Evolutionary conservation across 2,888 invertebrate species (phyloP), one percentile per base, ranked within the genome.

Genomic region (Ctena decussata): DNA sequence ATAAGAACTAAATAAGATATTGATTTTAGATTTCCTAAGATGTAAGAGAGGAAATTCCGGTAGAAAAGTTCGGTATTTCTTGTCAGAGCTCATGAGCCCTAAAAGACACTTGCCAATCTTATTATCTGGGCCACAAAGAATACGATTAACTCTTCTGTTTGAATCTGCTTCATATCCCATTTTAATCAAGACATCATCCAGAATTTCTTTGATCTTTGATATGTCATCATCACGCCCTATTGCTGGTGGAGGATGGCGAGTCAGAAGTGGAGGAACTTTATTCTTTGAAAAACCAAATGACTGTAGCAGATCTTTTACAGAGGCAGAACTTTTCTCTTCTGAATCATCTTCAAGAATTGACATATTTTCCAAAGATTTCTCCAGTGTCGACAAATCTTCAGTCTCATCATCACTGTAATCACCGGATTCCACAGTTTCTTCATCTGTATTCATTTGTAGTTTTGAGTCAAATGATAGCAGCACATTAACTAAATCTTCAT

Each of bases 181-280:
- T 65, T 82, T 86, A 5, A 83, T 30, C 3, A 86, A 27, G 24
- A 83, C 73, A 65, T 80, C 82, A 86, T 85, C 86, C 0, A 86
- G 70, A n/a, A 80, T 77, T 77, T 88, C 78, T 73, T 39, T 75
- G 6, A 84, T 65, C 30, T 83, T 81, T 39, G 8, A 8, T 8
- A 78, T 70, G 27, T 88, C 85, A 78, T 87, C 87, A 79, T 88
- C 83, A 35, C 80, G 39, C 15, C 90, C 90, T 32, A 71, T 81
- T 53, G 87, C 85, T 32, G 90, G 86, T 12, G 86, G 88, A n/a
- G 90, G 89, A 53, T 87, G 87, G 65, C 86, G 77, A 24, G 76
- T 73, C 12, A 87, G 30, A 21, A 82, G 49, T 12, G 74, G 69
- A 11, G 82, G 84, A 6, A 80, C 84, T n/a, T 77, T 32, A 37